These are phyloP conservation scores for Hippocampus mohnikei DNA, from an alignment of 2,113 vertebrate genomes.

Conservation along the genomic window DNA sequence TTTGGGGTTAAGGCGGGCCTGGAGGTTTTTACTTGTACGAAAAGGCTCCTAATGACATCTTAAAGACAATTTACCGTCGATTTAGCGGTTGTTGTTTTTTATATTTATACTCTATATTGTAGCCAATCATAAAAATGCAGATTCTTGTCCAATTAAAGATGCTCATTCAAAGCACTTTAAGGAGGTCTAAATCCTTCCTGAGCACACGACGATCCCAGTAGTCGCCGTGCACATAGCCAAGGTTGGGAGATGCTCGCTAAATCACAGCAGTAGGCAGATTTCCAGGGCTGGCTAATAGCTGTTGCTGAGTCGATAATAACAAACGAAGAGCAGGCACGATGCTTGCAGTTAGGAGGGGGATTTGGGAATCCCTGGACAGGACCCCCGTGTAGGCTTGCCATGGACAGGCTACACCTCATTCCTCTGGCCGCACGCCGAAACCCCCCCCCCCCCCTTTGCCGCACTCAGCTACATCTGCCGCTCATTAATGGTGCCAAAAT, in stretches of 20 bases:
- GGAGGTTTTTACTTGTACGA: background rate
- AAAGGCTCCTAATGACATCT: background rate
- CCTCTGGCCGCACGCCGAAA: constrained; percentile 6
- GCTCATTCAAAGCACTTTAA: constrained; percentile 15
- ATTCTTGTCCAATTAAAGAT: background rate
- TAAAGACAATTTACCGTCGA: background rate
- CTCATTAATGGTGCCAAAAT: constrained; percentile 73
- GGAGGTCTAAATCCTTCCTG: constrained; percentile 38
- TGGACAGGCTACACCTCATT: constrained; percentile 53
- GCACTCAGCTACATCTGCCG: constrained; percentile 68
- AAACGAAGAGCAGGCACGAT: constrained; percentile 39
- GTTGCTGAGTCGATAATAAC: constrained; percentile 70
- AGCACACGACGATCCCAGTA: constrained; percentile 31
- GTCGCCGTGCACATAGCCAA: constrained; percentile 25
- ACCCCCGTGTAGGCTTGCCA: constrained; percentile 53
- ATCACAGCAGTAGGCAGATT: constrained; percentile 54
- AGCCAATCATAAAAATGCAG: too few relatives aligned
- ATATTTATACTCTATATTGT: background rate
- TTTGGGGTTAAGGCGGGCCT: background rate
- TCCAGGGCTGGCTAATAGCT: constrained; percentile 61
- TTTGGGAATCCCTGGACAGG: constrained; percentile 56
- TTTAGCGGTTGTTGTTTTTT: background rate
- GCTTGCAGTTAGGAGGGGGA: constrained; percentile 48
- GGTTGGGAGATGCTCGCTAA: constrained; percentile 29
- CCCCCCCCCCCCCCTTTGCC: constrained; percentile 7